These are phyloP conservation scores for Pterois miles DNA, from an alignment of 2,797 vertebrate species.

Conservation along the genomic window DNA sequence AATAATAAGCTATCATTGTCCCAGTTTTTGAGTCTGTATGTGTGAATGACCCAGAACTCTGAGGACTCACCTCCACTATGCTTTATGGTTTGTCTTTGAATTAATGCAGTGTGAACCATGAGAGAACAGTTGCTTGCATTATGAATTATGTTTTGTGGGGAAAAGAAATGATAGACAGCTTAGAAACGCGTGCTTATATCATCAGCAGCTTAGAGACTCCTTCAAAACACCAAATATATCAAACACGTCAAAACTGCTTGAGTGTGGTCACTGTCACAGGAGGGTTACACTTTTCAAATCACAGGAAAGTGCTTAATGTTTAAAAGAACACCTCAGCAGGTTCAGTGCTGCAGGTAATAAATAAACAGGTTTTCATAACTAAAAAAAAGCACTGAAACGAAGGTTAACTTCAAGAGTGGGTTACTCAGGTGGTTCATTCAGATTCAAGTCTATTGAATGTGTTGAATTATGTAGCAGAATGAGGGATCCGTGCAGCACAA, in stretches of 20 bases:
- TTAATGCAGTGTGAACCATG: neutral
- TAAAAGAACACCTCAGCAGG: neutral
- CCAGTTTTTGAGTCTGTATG: neutral
- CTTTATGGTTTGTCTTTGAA: neutral
- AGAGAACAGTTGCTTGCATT: neutral
- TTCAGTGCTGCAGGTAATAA: neutral
- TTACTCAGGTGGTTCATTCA: neutral
- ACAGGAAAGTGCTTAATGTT: neutral
- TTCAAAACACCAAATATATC: neutral
- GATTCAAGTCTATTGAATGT: neutral
- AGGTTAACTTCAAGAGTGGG: neutral
- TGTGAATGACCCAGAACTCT: neutral
- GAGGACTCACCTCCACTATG: neutral
- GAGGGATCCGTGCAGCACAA: neutral
- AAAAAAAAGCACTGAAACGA: neutral
- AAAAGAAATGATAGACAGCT: constrained; percentile 4
- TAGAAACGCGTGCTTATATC: constrained; percentile 12
- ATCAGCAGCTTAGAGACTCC: constrained; percentile 15
- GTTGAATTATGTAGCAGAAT: constrained; percentile 19
- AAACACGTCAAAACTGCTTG: constrained; percentile 7
- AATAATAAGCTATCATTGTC: neutral
- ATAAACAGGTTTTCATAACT: neutral
- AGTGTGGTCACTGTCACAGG: neutral
- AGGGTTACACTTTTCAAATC: constrained; percentile 4
- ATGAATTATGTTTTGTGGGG: neutral